Base-by-base conservation (phyloP, 2,888 invertebrate genomes). In the Phyllotreta striolata region DNA sequence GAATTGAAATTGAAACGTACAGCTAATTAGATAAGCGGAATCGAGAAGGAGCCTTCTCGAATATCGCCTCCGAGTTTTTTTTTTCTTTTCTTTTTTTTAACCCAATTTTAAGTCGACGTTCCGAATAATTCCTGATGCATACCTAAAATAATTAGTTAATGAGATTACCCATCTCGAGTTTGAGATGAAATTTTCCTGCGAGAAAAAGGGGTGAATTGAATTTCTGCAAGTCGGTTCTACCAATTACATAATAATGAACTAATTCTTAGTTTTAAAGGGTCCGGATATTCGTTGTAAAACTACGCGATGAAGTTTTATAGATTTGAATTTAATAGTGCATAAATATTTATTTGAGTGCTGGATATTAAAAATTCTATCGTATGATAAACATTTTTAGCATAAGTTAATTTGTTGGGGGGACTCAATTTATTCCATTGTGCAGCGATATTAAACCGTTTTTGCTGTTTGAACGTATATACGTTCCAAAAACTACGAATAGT, bases 101-200 rank as follows among this genome's bases (percentile, higher is more conserved):
- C 61, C 51, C 37, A 24, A 64, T 64, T 64, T 24, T 10, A 34
- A 54, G 54, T 39, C 10, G 54, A 40, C 57, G 44, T 35, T 35
- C 46, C 46, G 54, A 43, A 58, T 58, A 47, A 54, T 62, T 54
- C 54, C 47, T 57, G 64, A 57, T 64, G 61, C 64, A 64, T 64
- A 64, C 57, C 56, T 47, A 61, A 57, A 64, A 61, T 64, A 46
- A 57, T 61, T 57, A 64, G 47, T 57, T 64, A 64, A 64, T 62
- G 39, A 61, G 44, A 61, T 64, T 64, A 61, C 52, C 41, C 54
- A 64, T 62, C 61, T 40, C 39, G 35, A 61, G 35, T 61, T 39
- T 12, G 39, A 58, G 37, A 40, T 10, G 51, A 51, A 46, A 37
- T 37, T 55, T 55, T 41, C 24, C 10, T 34, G 6, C 12, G n/a